Percentiles rank a stretch among this genome's conserved stretches.
These are phyloP conservation scores for Andinoacara biseriatus DNA, from an alignment of 2,113 vertebrate genomes.

Conservation along the genomic window DNA sequence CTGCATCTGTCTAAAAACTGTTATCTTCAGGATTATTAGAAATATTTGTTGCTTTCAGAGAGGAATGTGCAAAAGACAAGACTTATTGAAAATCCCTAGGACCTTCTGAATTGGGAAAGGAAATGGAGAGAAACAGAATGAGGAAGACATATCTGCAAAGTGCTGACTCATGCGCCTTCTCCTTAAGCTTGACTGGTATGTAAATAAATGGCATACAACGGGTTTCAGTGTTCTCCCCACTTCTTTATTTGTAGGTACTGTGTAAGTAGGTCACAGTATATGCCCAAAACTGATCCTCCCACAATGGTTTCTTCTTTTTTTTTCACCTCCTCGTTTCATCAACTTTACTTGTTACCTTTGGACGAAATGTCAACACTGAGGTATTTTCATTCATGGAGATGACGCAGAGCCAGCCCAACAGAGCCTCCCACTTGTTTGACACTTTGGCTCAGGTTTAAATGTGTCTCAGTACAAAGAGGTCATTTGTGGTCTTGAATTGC, in stretches of 20 bases:
- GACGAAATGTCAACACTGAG: constrained; percentile 42
- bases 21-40: background rate
- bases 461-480: background rate
- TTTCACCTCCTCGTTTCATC: background rate
- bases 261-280: constrained; percentile 48
- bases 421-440: background rate
- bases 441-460: background rate
- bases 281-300: constrained; percentile 7
- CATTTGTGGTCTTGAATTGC: background rate
- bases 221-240: background rate
- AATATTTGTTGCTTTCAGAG: background rate
- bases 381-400: constrained; percentile 5
- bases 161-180: constrained; percentile 49
- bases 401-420: background rate
- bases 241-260: background rate
- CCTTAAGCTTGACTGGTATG: background rate
- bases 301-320: background rate
- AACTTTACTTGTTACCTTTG: background rate
- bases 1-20: background rate
- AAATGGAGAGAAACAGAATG: constrained; percentile 6
- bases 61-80: background rate
- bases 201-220: background rate
- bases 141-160: constrained; percentile 6
- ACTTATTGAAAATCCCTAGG: background rate
- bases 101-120: constrained; percentile 24